Evolutionary conservation across 2,797 vertebrate species (phyloP), one percentile per base, ranked within the genome.

Genomic region (Aplochiton taeniatus): DNA sequence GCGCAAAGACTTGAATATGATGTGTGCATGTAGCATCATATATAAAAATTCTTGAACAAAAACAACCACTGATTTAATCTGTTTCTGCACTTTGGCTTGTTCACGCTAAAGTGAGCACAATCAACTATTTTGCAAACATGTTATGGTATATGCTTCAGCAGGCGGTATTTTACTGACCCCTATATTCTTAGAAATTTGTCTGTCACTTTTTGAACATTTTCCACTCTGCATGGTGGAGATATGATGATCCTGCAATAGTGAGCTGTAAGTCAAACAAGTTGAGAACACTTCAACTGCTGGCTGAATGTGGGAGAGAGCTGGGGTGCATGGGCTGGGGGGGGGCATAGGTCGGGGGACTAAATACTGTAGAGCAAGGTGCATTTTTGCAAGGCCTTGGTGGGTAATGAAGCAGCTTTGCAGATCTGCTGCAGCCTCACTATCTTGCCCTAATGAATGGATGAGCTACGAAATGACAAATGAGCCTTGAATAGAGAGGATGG

Each of bases 371-470:
- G 65, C 55, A 4, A 11, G 61, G 73, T 31, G 16, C 11, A n/a
- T 18, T 75, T 55, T 65, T 12, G 50, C 74, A 66, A 17, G 65
- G 67, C 67, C 72, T 74, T 61, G 31, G 77, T 80, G 77, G 81
- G 80, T 84, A 86, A 89, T 87, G 87, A 85, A 83, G 78, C 75
- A 69, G 74, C 61, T 19, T 62, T 63, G 8, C 45, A 31, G 77
- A 83, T 82, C 73, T 11, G 53, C 63, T 44, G 77, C 18, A 17
- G 66, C 46, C 69, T 71, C 70, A 85, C 77, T 82, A 63, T 61
- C 64, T 69, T n/a, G n/a, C n/a, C n/a, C 73, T 87, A 86, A 87
- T 87, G 76, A 89, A 85, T 19, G 75, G 81, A 79, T 57, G 67
- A 82, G 73, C 69, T 31, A 50, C 65, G 56, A 9, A 53, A 76